Conservation (phyloP, 2,888 invertebrate genomes). For the Clusia tigrina region DNA sequence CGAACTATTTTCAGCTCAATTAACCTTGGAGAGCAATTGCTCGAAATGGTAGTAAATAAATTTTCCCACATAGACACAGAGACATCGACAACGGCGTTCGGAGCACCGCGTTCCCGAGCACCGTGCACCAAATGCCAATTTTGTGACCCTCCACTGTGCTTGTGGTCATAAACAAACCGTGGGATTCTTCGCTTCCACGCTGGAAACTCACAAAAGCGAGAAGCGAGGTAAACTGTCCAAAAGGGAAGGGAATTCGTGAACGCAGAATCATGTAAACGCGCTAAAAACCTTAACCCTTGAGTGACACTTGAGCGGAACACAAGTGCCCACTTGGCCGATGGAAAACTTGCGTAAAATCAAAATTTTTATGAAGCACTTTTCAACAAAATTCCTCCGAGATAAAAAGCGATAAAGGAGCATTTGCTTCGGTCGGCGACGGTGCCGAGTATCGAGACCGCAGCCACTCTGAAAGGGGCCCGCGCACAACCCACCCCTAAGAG, state of each 20-base stretch:
- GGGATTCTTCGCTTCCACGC: conserved; percentile 59
- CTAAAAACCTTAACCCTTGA: conserved; percentile 14
- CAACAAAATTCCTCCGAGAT: not conserved
- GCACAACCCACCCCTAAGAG: no score
- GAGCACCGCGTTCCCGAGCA: conserved; percentile 25
- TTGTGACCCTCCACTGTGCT: conserved; percentile 52
- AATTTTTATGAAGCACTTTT: not conserved
- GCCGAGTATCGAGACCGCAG: no score
- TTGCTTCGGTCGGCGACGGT: no score
- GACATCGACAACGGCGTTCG: no score
- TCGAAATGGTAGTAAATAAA: not conserved
- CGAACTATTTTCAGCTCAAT: not conserved
- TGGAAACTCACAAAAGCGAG: conserved; percentile 20
- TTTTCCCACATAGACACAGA: not conserved
- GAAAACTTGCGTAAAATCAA: not conserved
- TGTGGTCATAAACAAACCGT: conserved; percentile 65
- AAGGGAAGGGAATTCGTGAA: no score
- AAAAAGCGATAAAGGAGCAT: not conserved
- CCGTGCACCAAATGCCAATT: conserved; percentile 6
- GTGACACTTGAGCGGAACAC: conserved; percentile 17
- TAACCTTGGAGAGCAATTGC: no score
- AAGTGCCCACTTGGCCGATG: conserved; percentile 52
- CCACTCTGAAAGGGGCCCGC: no score
- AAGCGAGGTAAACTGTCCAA: not conserved
- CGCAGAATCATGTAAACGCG: conserved; percentile 1